phyloP scores from a whole-genome alignment of 2,113 vertebrate species.

The Hippocampus abdominalis region DNA sequence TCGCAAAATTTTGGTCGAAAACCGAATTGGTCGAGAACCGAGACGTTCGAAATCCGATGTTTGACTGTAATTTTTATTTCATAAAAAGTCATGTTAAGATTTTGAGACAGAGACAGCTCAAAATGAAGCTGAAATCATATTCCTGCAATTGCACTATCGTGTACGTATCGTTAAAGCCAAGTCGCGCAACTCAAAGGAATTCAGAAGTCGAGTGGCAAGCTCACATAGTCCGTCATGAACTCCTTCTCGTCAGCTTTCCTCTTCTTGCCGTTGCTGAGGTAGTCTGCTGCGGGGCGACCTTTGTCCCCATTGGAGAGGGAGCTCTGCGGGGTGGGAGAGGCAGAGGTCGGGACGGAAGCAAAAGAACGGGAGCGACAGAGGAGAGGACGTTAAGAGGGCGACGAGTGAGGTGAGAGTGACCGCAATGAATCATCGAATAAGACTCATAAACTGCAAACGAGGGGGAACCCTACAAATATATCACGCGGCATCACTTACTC shows the following conservation, averaged over 20 bases:
- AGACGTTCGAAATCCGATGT: too few species aligned
- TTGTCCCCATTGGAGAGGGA: constrained; percentile 82
- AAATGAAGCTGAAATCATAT: too few species aligned
- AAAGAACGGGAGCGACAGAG: constrained; percentile 18
- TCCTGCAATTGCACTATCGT: too few species aligned
- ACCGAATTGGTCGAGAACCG: too few species aligned
- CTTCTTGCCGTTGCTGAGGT: constrained; percentile 89
- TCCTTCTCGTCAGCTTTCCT: constrained; percentile 91
- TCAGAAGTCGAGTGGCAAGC: constrained; percentile 8
- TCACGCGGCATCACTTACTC: not conserved
- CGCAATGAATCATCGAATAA: constrained; percentile 59
- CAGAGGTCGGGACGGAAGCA: constrained; percentile 6
- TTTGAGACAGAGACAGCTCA: too few species aligned
- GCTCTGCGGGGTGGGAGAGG: constrained; percentile 57
- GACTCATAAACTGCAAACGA: constrained; percentile 46
- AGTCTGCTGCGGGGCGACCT: constrained; percentile 81
- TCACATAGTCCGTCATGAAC: constrained; percentile 84
- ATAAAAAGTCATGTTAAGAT: too few species aligned
- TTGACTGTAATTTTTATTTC: too few species aligned
- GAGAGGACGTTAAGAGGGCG: constrained; percentile 36
- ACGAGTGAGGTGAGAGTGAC: constrained; percentile 64
- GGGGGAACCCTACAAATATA: not conserved
- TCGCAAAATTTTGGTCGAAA: too few species aligned
- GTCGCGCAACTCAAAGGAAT: not conserved
- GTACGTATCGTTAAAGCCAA: not conserved